Evolutionary conservation across 35 echinoderm and acorn worm genomes (phyloP).

Genomic region (Lytechinus pictus): DNA sequence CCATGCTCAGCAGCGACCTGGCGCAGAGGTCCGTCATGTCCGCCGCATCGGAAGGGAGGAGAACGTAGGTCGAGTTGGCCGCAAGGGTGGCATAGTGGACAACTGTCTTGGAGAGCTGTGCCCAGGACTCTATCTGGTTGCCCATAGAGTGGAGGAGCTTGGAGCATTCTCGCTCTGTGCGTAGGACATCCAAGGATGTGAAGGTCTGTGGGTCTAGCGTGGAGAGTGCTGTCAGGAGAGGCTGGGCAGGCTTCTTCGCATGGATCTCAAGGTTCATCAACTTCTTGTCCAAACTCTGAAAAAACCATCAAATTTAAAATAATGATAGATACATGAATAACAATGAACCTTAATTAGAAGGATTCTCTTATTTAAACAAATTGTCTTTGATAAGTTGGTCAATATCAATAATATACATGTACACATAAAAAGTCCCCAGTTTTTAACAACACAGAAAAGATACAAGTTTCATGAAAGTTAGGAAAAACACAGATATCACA

Average conservation of each 20-base stretch:
- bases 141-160: conserved; percentile 81
- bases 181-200: conserved; percentile 57
- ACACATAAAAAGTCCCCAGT: neutral
- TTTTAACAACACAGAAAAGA: too few species aligned
- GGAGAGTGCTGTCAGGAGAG: conserved; percentile 63
- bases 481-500: too few species aligned
- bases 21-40: conserved; percentile 68
- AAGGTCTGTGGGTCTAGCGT: conserved; percentile 21
- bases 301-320: neutral
- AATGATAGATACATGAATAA: neutral
- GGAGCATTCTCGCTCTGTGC: conserved; percentile 77
- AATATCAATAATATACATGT: neutral
- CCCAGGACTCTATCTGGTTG: conserved; percentile 65
- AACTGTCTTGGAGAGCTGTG: conserved; percentile 56
- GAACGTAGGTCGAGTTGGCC: neutral
- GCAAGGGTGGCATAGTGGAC: conserved; percentile 72
- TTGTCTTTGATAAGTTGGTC: too few species aligned
- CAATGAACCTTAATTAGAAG: neutral
- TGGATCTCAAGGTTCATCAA: conserved; percentile 29
- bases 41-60: neutral
- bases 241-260: conserved; percentile 47
- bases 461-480: too few species aligned
- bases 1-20: conserved; percentile 79
- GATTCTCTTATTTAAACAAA: too few species aligned
- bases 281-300: neutral